Evolutionary conservation across 2,113 vertebrate species (phyloP).

Genomic region (Fulmarus glacialis): DNA sequence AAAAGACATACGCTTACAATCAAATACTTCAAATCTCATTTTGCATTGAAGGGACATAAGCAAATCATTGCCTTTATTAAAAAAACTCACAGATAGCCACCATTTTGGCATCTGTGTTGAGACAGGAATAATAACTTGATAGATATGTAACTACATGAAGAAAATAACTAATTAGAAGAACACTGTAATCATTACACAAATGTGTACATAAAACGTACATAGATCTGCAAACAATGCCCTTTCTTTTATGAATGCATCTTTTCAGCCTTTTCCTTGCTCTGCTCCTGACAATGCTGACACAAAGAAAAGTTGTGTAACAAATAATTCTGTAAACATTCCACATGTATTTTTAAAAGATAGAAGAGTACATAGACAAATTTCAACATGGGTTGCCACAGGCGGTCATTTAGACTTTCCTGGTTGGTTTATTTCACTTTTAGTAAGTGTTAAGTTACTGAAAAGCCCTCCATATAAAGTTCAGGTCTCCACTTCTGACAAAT

Average conservation of each 20-base stretch:
- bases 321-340: background rate
- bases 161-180: background rate
- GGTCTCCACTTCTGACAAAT: background rate
- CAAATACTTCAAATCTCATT: background rate
- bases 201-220: background rate
- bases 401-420: background rate
- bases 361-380: background rate
- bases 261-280: background rate
- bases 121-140: background rate
- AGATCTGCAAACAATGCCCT: background rate
- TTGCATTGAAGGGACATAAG: background rate
- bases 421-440: background rate
- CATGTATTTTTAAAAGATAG: background rate
- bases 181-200: background rate
- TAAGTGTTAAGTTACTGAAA: background rate
- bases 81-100: background rate
- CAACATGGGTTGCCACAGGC: background rate
- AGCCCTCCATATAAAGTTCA: background rate
- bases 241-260: background rate
- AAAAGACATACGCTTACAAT: background rate
- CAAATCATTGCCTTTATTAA: background rate
- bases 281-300: background rate
- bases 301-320: background rate
- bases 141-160: background rate
- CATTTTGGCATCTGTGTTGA: background rate